Evolutionary conservation across 1,140 invertebrate species (phyloP), one percentile per base, ranked within the genome.

Genomic region (Nasonia giraulti): DNA sequence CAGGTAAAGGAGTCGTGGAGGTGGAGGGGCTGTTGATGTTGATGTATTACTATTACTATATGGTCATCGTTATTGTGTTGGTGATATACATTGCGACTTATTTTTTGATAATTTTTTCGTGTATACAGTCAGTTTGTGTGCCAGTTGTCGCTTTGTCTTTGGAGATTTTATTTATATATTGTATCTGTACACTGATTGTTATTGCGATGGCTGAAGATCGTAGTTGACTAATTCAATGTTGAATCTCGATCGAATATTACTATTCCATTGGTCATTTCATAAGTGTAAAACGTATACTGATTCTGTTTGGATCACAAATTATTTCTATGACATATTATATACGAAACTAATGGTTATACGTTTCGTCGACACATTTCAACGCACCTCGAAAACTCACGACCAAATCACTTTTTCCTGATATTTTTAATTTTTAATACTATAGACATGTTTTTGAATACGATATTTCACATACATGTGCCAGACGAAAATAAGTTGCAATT

Each of bases 1-100:
- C 92, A 93, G 90, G 91, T 92, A 85, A 3, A 14, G 37, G 4
- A 11, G 33, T 69, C 27, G 8, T 69, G 23, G 50, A 68, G 27
- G 0, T 69, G 68, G 27, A 27, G 27, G 27, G 3, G 23, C 50
- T 33, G 4, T 71, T 31, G 68, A 71, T 31, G 68, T 71, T 31
- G 68, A 31, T 71, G 23, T 71, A 75, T 11, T 75, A n/a, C 10
- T 23, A 20, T 17, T 75, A 75, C 37, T 44, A 75, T 75, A 44
- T 44, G 74, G 12, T 75, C 8, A 44, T 27, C 27, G 68, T 37
- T 71, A 71, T 27, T 82, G 37, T 75, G 14, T 50, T 82, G 47
- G 20, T 55, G 20, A 75, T 44, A 11, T 55, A 27, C 27, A 37
- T 37, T 82, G 80, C 80, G 71, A 75, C 80, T 82, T 62, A 40